Base-by-base conservation (phyloP, 2,797 vertebrate genomes). In the Melanotaenia pygmaea region DNA sequence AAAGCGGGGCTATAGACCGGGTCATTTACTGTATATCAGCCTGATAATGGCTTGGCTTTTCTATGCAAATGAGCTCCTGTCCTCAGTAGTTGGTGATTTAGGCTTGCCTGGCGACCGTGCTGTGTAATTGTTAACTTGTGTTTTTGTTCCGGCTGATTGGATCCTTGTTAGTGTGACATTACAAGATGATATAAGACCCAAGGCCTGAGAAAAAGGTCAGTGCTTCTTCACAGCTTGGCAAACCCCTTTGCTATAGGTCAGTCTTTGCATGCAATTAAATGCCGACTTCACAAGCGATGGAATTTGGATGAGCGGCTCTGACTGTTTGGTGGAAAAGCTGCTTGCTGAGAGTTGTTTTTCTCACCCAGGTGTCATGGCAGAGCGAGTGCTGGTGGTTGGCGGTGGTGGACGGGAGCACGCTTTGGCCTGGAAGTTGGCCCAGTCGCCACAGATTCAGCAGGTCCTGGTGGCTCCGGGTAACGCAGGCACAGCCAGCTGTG, bases 391-490 rank as follows among this genome's bases (percentile, higher is more conserved):
- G 88, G 94, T 99, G 63, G 93, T 99, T 1, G 98, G 98, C 67
- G 86, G 89, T 0, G 97, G 98, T 0, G 98, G 96, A 3, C 95
- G 98, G 68, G 98, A 99, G 64, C 98, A 99, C 0, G 89, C 95
- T 0, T 85, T 99, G 81, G 96, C 97, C 22, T 98, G 97, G 97
- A 99, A 98, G 77, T 67, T 99, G 89, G 96, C 97, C 10, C 97
- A 97, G 89, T 99, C 98, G 0, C 84, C 89, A 0, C 96, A 89
- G 0, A 70, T 99, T 43, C 94, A 95, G 79, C 94, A 97, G 11
- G 96, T 99, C 8, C 91, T 96, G 72, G 97, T 99, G 18, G 96
- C 97, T 3, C 98, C 97, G 0, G 98, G 98, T 0, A 99, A 99
- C 11, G 98, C 97, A 0, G 98, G 97, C 65, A 99, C 98, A 0